Base-by-base conservation (phyloP, 2,113 vertebrate genomes). In the Cettia cetti region DNA sequence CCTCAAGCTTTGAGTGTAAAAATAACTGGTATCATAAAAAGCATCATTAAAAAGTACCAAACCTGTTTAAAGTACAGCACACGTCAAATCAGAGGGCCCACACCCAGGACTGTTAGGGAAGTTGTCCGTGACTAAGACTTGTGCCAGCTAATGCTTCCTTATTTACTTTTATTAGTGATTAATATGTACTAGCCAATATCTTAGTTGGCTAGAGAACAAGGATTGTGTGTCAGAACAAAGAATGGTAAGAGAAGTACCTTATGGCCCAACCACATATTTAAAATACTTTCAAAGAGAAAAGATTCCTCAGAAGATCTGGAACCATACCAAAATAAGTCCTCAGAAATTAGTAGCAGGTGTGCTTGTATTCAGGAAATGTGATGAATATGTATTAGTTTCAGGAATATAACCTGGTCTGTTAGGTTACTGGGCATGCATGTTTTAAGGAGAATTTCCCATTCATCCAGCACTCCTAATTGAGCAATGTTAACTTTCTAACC, bases 221-320 rank as follows among this genome's bases (percentile, higher is more conserved):
- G 30, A 21, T 30, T 26, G 30, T 40, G 59, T 56, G 35, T 40
- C 60, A 75, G 70, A 57, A 30, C 30, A 26, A 66, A 49, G 35
- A 42, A 65, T 16, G 19, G 10, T 16, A 13, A 24, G 8, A n/a
- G 35, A 65, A 24, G 28, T 8, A 11, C 35, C 14, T 35, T 11
- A 17, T 57, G 42, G 26, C 24, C n/a, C 1, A 0, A 26, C 15
- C 13, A 57, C 13, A 1, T 26, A 2, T 31, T 50, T 21, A 5
- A 66, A 75, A 57, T 11, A 35, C 13, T 24, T 21, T 57, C 20
- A 35, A 16, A 31, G 60, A 50, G 24, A 40, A 30, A 35, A 42
- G 70, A 20, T 57, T 26, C 15, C 24, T 30, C 52, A 35, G 42
- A 56, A 49, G 30, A 26, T 21, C 60, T 40, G 52, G 35, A 66